These are phyloP conservation scores for Leguminivora glycinivorella DNA, from an alignment of 1,140 invertebrate species.

Conservation along the genomic window DNA sequence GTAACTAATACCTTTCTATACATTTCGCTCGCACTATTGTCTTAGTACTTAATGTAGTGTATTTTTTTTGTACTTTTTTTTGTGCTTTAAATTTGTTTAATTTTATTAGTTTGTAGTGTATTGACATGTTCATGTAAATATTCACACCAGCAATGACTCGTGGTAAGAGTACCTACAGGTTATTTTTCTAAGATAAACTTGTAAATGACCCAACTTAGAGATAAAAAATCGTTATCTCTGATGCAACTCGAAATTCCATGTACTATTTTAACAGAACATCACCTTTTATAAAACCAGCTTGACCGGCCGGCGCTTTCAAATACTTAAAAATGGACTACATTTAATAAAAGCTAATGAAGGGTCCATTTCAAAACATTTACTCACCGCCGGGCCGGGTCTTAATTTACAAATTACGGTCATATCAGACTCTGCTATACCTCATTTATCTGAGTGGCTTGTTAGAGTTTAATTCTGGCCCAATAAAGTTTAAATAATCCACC, in stretches of 20 bases:
- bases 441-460: conserved; percentile 45
- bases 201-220: conserved; percentile 22
- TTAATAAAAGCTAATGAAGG: conserved; percentile 59
- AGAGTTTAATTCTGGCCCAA: conserved; percentile 46
- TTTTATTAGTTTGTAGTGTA: too few species aligned
- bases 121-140: too few species aligned
- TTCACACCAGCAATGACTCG: too few species aligned
- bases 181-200: conserved; percentile 1
- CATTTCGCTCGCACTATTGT: too few species aligned
- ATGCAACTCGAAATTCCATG: neutral
- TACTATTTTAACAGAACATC: conserved; percentile 2
- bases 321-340: conserved; percentile 41
- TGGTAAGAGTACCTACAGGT: too few species aligned
- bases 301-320: conserved; percentile 30
- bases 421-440: conserved; percentile 40
- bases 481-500: conserved; percentile 51
- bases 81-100: conserved; percentile 30
- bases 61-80: too few species aligned
- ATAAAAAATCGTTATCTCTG: neutral
- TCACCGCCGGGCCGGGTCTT: conserved; percentile 45
- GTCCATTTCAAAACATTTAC: conserved; percentile 63
- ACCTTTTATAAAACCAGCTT: conserved; percentile 24
- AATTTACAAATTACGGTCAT: conserved; percentile 67
- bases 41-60: too few species aligned
- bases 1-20: too few species aligned